These are phyloP conservation scores for Microtus ochrogaster DNA, from an alignment of 2,113 vertebrate genomes.

Conservation along the genomic window DNA sequence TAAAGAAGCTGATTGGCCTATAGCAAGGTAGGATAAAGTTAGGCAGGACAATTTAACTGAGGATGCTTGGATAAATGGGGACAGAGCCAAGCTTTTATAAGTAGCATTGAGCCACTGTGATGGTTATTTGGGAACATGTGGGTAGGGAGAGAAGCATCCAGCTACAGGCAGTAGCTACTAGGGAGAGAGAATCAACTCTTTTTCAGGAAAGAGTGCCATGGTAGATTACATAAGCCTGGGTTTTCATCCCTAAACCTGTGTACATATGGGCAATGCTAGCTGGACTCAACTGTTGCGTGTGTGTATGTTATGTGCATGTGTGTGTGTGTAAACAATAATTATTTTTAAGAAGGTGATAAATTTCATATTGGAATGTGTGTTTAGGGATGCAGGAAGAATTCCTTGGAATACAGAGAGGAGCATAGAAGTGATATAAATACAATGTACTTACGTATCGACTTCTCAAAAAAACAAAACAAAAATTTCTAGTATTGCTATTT, in stretches of 20 bases:
- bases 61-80: too few relatives aligned
- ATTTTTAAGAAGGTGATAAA: neutral
- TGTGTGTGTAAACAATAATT: neutral
- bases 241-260: neutral
- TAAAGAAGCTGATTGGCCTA: too few relatives aligned
- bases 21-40: too few relatives aligned
- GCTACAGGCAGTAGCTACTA: neutral
- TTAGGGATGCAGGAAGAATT: neutral
- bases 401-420: neutral
- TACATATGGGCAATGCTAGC: neutral
- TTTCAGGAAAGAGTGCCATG: neutral
- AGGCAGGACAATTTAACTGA: too few relatives aligned
- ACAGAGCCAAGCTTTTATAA: too few relatives aligned
- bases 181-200: neutral
- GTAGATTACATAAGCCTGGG: neutral
- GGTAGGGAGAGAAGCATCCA: too few relatives aligned
- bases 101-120: too few relatives aligned
- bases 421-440: neutral
- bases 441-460: neutral
- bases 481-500: constrained; percentile 76
- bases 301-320: neutral
- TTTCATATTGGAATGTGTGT: neutral
- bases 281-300: neutral
- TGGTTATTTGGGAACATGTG: too few relatives aligned
- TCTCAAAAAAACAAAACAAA: neutral